Conservation (phyloP, 92 coral and sea anemone genomes). For the Siderastrea radians region DNA sequence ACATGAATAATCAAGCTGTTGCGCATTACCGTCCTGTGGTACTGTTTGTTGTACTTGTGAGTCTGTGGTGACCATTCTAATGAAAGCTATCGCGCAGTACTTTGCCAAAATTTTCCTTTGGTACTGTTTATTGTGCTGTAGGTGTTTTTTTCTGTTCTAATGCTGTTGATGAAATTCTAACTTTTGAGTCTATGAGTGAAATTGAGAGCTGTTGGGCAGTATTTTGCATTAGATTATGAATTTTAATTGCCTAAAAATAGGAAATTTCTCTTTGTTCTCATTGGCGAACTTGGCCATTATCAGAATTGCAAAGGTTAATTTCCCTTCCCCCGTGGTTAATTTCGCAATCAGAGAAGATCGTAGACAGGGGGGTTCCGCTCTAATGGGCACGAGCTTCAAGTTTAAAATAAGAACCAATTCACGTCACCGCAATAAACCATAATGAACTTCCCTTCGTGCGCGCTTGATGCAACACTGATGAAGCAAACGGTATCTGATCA, state of each 20-base stretch:
- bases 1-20: no score
- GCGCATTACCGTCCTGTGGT: no score
- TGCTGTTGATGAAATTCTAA: not conserved
- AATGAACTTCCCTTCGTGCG: constrained; percentile 9
- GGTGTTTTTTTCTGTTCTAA: not conserved
- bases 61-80: no score
- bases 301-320: constrained; percentile 1
- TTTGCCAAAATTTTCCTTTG: no score
- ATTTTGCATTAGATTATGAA: not conserved
- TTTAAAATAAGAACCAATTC: not conserved
- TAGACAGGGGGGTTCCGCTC: not conserved
- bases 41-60: no score
- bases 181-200: not conserved
- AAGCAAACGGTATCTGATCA: not conserved
- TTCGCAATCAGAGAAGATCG: not conserved
- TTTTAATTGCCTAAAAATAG: not conserved
- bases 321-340: not conserved
- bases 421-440: not conserved
- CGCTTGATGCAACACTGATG: not conserved
- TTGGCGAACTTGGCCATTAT: not conserved
- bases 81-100: no score
- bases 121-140: not conserved
- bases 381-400: not conserved
- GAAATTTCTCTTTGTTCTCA: not conserved
- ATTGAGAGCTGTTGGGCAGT: not conserved